These are phyloP conservation scores for Archips xylosteana DNA, from an alignment of 2,888 invertebrate genomes.

Conservation along the genomic window DNA sequence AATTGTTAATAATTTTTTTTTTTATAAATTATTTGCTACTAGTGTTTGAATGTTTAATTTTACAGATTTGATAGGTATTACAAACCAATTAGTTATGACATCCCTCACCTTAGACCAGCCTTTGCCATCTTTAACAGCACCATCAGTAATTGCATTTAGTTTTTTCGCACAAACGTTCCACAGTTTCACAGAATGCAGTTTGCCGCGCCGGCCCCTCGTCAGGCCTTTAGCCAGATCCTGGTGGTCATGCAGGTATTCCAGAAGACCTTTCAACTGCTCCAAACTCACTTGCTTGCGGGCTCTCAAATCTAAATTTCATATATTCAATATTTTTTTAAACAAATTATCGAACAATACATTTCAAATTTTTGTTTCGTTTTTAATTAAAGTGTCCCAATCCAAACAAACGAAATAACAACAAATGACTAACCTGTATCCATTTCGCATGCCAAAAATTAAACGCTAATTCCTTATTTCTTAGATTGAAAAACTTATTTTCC, in stretches of 20 bases:
- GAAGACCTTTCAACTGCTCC: constrained; percentile 60
- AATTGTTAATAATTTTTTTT: too few relatives aligned
- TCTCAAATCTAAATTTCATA: constrained; percentile 51
- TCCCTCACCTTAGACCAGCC: constrained; percentile 71
- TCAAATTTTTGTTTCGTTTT: constrained; percentile 6
- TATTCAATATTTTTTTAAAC: not conserved
- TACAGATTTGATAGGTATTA: not conserved
- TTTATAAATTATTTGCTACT: too few relatives aligned
- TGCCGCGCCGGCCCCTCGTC: constrained; percentile 61
- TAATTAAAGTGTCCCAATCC: constrained; percentile 34
- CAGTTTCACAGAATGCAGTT: constrained; percentile 59
- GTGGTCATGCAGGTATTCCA: constrained; percentile 66
- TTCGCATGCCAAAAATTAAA: constrained; percentile 5
- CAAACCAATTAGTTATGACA: too few relatives aligned
- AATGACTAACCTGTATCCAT: constrained; percentile 47
- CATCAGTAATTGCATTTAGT: constrained; percentile 57
- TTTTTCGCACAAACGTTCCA: constrained; percentile 68
- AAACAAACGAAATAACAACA: constrained; percentile 45
- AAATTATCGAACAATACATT: not conserved
- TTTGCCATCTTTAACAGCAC: constrained; percentile 65
- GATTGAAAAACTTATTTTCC: not conserved
- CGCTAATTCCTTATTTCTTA: too few relatives aligned
- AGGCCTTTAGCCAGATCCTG: constrained; percentile 62
- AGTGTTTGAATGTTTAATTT: not conserved
- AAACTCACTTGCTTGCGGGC: constrained; percentile 56